These are phyloP conservation scores for Abscondita cerata DNA, from an alignment of 2,888 invertebrate species.

Conservation along the genomic window DNA sequence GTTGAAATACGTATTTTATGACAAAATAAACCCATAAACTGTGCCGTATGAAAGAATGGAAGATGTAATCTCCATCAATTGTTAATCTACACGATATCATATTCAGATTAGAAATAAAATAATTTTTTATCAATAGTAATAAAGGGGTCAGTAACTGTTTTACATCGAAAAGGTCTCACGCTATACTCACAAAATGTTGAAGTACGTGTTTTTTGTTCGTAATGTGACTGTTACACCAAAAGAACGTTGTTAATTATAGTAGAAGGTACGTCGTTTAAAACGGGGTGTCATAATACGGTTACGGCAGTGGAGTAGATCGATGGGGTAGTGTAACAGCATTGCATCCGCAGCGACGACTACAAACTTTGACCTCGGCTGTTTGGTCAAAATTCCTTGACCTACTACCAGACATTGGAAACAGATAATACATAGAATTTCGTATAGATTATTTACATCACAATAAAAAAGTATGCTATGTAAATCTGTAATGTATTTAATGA, in stretches of 20 bases:
- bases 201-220: too few species aligned
- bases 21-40: slow-evolving; percentile 7
- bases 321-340: slow-evolving; percentile 38
- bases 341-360: slow-evolving; percentile 41
- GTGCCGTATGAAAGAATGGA: not conserved
- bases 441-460: slow-evolving; percentile 14
- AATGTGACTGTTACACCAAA: too few species aligned
- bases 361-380: slow-evolving; percentile 39
- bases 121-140: too few species aligned
- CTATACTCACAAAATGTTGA: too few species aligned
- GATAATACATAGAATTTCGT: slow-evolving; percentile 20
- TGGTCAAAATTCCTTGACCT: slow-evolving; percentile 35
- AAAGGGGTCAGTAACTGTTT: too few species aligned
- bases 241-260: not conserved
- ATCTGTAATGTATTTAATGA: too few species aligned
- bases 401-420: slow-evolving; percentile 32
- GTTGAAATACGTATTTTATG: slow-evolving; percentile 12
- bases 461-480: not conserved
- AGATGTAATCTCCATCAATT: slow-evolving; percentile 5
- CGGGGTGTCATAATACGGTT: slow-evolving; percentile 37
- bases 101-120: too few species aligned
- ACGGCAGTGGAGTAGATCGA: slow-evolving; percentile 39
- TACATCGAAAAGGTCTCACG: too few species aligned
- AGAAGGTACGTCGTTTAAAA: slow-evolving; percentile 19
- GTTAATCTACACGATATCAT: not conserved